Conservation (phyloP, 2,888 invertebrate genomes). For the Drosophila macrothrix region DNA sequence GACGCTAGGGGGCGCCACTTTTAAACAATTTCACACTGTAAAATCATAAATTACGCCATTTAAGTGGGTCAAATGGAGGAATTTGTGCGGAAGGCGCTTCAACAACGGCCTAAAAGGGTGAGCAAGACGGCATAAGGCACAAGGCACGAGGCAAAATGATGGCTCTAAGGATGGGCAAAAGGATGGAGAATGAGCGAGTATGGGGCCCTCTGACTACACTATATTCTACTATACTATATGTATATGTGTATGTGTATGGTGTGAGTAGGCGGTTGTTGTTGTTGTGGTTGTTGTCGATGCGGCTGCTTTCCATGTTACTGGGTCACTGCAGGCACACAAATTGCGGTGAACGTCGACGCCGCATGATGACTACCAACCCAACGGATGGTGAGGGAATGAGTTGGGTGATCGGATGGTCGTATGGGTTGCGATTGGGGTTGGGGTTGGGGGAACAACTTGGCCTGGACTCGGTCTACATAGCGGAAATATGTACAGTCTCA, state of each 20-base stretch:
- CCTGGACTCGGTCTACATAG: constrained; percentile 38
- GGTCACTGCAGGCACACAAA: constrained; percentile 82
- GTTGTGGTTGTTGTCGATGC: constrained; percentile 56
- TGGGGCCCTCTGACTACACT: background rate
- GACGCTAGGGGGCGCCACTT: constrained; percentile 62
- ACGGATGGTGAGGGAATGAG: background rate
- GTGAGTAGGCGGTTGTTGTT: constrained; percentile 32
- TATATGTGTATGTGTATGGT: constrained; percentile 13
- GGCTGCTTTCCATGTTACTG: constrained; percentile 79
- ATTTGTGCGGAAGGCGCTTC: constrained; percentile 82
- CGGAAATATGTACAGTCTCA: constrained; percentile 63
- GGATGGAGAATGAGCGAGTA: constrained; percentile 28
- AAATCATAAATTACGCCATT: constrained; percentile 82
- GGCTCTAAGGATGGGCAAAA: constrained; percentile 3
- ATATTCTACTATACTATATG: constrained; percentile 4
- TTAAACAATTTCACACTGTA: constrained; percentile 80
- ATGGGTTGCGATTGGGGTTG: background rate
- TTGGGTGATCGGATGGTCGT: constrained; percentile 6
- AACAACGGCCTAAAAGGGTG: constrained; percentile 55
- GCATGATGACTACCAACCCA: constrained; percentile 50
- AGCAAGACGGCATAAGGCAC: constrained; percentile 44
- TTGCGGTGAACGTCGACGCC: constrained; percentile 70
- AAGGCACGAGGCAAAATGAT: background rate
- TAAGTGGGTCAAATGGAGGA: constrained; percentile 83
- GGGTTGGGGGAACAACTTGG: constrained; percentile 24